Conservation (phyloP, 2,888 invertebrate species). For the Steinernema carpocapsae region DNA sequence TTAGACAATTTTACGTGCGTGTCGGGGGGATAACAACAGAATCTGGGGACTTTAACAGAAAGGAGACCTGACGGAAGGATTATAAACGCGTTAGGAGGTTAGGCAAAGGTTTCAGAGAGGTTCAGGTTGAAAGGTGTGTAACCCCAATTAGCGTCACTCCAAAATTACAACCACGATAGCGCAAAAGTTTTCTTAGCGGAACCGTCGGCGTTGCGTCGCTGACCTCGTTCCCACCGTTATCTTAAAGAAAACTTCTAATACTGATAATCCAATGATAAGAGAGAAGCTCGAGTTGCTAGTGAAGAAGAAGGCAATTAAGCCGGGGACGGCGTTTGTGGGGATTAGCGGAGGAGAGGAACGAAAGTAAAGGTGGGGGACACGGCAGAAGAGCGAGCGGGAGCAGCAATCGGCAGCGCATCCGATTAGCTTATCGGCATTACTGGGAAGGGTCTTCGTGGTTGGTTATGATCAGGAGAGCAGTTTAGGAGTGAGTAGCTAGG, state of each 20-base stretch:
- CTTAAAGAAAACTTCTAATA: not conserved
- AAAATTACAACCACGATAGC: no score
- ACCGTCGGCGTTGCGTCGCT: not conserved
- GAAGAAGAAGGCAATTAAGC: not conserved
- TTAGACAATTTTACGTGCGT: conserved; percentile 12
- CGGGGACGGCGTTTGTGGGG: conserved; percentile 13
- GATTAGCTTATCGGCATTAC: not conserved
- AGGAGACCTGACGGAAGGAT: no score
- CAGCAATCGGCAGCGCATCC: conserved; percentile 14
- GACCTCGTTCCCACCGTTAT: not conserved
- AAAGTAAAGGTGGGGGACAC: not conserved
- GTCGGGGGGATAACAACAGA: no score
- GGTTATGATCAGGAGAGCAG: no score
- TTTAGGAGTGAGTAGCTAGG: no score
- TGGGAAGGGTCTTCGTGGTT: no score
- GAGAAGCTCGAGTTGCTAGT: not conserved
- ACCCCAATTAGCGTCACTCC: no score
- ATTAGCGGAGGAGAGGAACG: no score
- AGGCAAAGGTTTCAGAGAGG: no score
- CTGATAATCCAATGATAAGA: conserved; percentile 21
- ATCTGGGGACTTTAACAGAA: no score
- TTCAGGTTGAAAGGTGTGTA: no score
- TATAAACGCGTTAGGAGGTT: no score
- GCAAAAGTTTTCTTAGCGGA: conserved; percentile 14
- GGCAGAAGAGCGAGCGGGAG: not conserved